Conservation (phyloP, 2,113 vertebrate species). For the Vombatus ursinus region DNA sequence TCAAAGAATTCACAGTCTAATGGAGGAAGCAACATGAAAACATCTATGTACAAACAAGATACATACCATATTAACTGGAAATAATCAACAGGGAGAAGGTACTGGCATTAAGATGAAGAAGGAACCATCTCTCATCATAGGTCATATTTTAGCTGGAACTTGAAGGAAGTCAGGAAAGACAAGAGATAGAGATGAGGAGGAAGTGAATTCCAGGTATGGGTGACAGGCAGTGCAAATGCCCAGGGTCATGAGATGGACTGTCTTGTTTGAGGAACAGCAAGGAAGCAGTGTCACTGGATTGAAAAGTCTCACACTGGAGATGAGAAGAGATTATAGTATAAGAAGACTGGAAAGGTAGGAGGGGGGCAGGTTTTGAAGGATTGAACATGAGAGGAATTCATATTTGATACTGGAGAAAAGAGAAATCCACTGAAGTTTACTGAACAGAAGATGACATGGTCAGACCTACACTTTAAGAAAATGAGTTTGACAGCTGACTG, state of each 20-base stretch:
- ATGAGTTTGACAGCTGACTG: too few species aligned
- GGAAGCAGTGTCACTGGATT: not conserved
- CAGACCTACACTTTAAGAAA: too few species aligned
- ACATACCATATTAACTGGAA: too few species aligned
- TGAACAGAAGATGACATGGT: too few species aligned
- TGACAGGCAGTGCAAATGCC: too few species aligned
- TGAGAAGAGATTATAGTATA: not conserved
- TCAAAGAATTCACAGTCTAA: not conserved
- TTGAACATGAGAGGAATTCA: not conserved
- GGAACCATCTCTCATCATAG: not conserved
- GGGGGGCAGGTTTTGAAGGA: not conserved
- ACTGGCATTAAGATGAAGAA: not conserved
- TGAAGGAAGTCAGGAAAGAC: not conserved
- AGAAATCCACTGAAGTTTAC: not conserved
- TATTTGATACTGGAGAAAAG: not conserved
- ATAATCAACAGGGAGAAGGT: not conserved
- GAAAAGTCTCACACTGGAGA: not conserved
- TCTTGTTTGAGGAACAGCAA: not conserved
- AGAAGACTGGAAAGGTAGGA: not conserved
- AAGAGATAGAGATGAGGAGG: not conserved
- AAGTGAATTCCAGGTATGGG: not conserved
- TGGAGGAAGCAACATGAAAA: not conserved
- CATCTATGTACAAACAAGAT: not conserved
- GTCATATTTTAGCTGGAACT: not conserved
- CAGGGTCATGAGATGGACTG: not conserved